Conservation (phyloP, 2,113 vertebrate species). For the Pristiophorus japonicus region DNA sequence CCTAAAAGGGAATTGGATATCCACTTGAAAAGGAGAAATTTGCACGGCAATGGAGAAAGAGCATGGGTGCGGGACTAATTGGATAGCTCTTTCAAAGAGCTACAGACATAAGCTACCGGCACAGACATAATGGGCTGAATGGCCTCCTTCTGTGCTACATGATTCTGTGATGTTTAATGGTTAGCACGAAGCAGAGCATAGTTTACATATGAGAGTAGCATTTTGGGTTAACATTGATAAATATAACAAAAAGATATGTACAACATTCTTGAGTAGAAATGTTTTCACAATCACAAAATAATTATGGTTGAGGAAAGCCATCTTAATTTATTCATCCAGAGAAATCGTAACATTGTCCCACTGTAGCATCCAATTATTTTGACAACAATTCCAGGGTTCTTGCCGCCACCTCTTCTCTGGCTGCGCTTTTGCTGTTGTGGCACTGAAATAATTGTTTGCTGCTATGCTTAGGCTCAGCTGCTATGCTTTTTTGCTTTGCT, state of each 20-base stretch:
- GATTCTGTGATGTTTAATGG: background rate
- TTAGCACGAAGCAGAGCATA: background rate
- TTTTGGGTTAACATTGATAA: background rate
- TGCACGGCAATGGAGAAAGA: background rate
- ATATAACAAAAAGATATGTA: background rate
- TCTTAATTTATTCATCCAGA: background rate
- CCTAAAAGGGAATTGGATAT: background rate
- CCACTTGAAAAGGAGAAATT: background rate
- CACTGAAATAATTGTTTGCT: background rate
- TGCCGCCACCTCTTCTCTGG: background rate
- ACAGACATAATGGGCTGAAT: background rate
- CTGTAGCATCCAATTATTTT: background rate
- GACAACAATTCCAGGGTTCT: background rate
- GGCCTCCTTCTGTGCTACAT: background rate
- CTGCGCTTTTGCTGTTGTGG: background rate
- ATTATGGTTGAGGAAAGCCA: background rate
- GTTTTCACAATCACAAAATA: background rate
- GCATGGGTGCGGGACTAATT: background rate
- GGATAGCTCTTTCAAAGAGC: background rate
- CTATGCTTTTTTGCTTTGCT: background rate
- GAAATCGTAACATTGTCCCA: background rate
- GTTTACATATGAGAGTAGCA: background rate
- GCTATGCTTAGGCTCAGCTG: background rate
- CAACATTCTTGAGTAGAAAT: background rate
- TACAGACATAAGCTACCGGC: too few relatives aligned